These are phyloP conservation scores for Eutrigla gurnardus DNA, from an alignment of 2,797 vertebrate genomes.

Conservation along the genomic window DNA sequence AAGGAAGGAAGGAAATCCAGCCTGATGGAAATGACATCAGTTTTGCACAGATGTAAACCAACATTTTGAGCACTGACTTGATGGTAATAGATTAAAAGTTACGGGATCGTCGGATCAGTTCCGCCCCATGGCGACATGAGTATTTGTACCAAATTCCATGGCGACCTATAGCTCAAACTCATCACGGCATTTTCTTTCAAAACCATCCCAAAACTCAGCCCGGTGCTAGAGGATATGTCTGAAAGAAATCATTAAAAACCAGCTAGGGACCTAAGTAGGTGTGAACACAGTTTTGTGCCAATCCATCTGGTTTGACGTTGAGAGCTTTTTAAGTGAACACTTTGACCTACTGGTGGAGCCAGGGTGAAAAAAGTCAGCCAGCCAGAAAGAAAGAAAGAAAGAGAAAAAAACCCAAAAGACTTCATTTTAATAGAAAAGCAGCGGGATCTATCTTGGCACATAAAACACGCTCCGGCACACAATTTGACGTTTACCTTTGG, in stretches of 20 bases:
- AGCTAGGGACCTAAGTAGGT: neutral
- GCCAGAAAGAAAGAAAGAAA: neutral
- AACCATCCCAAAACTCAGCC: neutral
- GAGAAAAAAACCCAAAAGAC: neutral
- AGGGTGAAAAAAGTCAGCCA: neutral
- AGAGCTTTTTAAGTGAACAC: neutral
- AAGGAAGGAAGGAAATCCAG: neutral
- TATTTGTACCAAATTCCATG: neutral
- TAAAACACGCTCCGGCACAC: conserved; percentile 7
- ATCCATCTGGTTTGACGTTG: neutral
- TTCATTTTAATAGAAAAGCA: neutral
- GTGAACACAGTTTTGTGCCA: neutral
- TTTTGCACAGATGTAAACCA: neutral
- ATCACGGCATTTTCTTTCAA: neutral
- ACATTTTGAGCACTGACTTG: neutral
- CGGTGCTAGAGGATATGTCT: neutral
- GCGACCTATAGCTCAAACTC: neutral
- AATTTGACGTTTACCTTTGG: conserved; percentile 44
- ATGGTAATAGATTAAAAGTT: neutral
- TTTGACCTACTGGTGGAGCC: neutral
- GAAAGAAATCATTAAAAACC: neutral
- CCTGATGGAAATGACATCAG: neutral
- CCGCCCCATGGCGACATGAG: neutral
- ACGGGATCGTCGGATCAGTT: neutral
- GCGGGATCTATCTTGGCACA: conserved; percentile 9